A percentile compares a stretch with the other conserved stretches of the same genome.
These are phyloP conservation scores for Agrochola litura DNA, from an alignment of 2,888 invertebrate species.

Conservation along the genomic window DNA sequence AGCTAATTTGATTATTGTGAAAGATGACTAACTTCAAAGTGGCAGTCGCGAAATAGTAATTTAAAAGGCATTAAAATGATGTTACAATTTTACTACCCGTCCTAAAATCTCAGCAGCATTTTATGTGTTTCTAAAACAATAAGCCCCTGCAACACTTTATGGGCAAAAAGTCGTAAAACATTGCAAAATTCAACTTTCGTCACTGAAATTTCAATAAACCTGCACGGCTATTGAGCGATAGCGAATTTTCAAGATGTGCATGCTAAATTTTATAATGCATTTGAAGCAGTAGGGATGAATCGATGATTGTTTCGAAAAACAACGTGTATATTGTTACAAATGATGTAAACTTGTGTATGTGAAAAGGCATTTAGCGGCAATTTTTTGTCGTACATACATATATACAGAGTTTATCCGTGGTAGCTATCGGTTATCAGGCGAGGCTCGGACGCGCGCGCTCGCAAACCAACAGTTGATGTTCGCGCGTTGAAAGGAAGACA, in stretches of 20 bases:
- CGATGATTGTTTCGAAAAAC: constrained; percentile 55
- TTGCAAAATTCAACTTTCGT: constrained; percentile 52
- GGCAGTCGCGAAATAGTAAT: background rate
- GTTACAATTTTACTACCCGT: background rate
- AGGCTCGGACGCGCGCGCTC: constrained; percentile 76
- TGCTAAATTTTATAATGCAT: constrained; percentile 55
- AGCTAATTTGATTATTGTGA: background rate
- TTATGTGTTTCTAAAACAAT: constrained; percentile 29
- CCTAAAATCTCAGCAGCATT: constrained; percentile 5
- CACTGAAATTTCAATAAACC: constrained; percentile 46
- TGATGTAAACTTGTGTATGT: constrained; percentile 58
- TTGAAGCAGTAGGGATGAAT: constrained; percentile 38
- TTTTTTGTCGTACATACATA: constrained; percentile 75
- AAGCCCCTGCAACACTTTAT: constrained; percentile 36
- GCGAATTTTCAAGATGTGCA: constrained; percentile 46
- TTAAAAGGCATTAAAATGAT: background rate
- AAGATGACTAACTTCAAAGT: background rate
- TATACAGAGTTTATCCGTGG: constrained; percentile 79
- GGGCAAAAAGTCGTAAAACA: constrained; percentile 34
- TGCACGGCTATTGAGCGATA: constrained; percentile 42
- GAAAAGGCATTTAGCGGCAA: constrained; percentile 72
- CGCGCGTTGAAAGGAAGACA: constrained; percentile 88
- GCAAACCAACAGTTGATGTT: constrained; percentile 86
- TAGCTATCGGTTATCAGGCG: constrained; percentile 86
- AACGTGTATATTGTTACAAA: constrained; percentile 49